Conservation (phyloP, 2,888 invertebrate species). For the Eurois occulta region DNA sequence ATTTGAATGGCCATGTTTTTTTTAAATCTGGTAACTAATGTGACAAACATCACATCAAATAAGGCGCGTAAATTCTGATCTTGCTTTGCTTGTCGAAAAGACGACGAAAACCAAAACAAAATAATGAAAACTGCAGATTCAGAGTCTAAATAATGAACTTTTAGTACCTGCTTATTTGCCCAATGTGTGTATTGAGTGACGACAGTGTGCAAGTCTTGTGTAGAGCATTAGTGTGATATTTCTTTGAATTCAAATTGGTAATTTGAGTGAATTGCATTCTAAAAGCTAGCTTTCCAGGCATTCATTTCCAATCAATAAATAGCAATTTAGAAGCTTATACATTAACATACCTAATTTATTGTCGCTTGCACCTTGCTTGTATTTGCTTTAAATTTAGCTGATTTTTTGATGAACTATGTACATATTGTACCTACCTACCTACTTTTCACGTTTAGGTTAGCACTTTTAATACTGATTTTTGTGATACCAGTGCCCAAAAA, state of each 20-base stretch:
- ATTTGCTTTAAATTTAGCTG: not conserved
- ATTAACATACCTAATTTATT: not conserved
- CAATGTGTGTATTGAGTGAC: not conserved
- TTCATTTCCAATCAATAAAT: not conserved
- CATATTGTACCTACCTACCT: no score
- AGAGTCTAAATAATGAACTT: not conserved
- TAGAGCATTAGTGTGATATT: not conserved
- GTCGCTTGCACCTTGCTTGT: not conserved
- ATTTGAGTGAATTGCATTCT: not conserved
- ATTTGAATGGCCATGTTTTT: not conserved
- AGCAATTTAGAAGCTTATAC: not conserved
- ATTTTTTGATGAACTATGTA: not conserved
- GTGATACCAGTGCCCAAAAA: no score
- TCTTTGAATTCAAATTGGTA: not conserved
- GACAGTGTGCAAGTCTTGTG: not conserved
- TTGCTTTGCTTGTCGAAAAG: not conserved
- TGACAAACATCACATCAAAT: constrained; percentile 9
- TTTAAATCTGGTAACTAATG: constrained; percentile 30
- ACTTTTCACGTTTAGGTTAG: not conserved
- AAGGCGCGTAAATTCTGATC: constrained; percentile 48
- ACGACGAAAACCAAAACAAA: not conserved
- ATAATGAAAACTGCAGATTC: not conserved
- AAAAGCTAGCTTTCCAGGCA: not conserved
- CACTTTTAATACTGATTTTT: not conserved
- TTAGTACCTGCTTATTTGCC: not conserved